phyloP scores from a whole-genome alignment of 2,797 vertebrate species.

The Lacerta agilis region DNA sequence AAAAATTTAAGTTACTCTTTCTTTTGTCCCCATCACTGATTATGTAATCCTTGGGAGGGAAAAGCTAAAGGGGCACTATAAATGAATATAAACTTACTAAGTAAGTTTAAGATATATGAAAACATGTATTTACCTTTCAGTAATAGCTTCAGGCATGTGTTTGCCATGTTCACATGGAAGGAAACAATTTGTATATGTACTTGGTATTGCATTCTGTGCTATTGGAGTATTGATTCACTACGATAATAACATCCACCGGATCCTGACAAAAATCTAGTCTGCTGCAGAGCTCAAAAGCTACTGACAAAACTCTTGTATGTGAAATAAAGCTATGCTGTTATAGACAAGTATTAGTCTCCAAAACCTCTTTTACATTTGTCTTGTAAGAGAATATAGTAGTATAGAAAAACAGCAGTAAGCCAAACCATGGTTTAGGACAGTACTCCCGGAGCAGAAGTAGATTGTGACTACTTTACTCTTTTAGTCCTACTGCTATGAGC shows the following conservation, averaged over 20 bases:
- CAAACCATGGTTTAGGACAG: no score
- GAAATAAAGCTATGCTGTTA: background rate
- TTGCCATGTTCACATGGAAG: background rate
- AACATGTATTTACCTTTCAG: background rate
- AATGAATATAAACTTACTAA: background rate
- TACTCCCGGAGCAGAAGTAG: no score
- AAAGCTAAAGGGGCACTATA: background rate
- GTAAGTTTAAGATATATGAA: conserved; percentile 10
- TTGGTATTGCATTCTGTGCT: background rate
- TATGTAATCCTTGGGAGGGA: no score
- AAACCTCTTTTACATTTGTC: background rate
- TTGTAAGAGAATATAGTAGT: background rate
- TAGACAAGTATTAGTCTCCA: background rate
- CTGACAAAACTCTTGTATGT: background rate
- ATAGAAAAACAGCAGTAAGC: no score
- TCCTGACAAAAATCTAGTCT: background rate
- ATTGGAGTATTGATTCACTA: background rate
- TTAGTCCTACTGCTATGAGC: no score
- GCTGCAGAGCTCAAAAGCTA: background rate
- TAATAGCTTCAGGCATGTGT: background rate
- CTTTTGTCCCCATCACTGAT: background rate
- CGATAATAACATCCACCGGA: background rate
- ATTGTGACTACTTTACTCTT: no score
- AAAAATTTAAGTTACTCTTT: background rate
- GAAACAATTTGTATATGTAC: background rate